Base-by-base conservation (phyloP, 2,113 vertebrate species). In the Dolichallabes microphthalmus region DNA sequence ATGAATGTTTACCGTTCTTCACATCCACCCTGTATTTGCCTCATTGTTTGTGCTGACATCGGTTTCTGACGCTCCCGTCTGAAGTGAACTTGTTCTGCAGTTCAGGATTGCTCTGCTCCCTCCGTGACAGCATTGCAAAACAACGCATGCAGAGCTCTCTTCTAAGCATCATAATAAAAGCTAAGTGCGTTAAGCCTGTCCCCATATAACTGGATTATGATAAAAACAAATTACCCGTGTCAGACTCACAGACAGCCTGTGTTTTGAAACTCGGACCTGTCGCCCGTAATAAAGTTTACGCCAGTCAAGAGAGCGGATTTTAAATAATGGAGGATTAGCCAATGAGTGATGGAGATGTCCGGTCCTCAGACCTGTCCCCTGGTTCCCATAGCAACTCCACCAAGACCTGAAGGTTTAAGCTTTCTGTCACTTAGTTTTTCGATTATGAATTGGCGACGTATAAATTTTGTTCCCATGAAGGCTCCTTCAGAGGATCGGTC, bases 391-490 rank as follows among this genome's bases (percentile, higher is more conserved):
- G 84, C 82, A 86, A 91, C 86, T 87, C 83, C 83, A 69, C 87
- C 55, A 68, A 82, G 87, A 89, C 85, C 80, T 69, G 84, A 74
- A 90, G 90, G 66, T 90, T 93, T 92, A 80, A 82, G n/a, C 88
- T 87, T 75, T 78, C 52, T 92, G 88, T 91, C 90, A 89, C 87
- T 92, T 89, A 90, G 74, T 79, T 69, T 91, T 90, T 86, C 85
- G 69, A 85, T 87, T 88, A 91, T 85, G 89, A 95, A 91, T 85
- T 88, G 90, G 92, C 93, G 90, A 90, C 89, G 85, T 90, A 90
- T 88, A 90, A 88, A 81, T 93, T 93, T 94, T 92, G 91, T 57
- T 92, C 85, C 83, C 87, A 75, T 89, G 82, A 92, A 92, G 90
- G 55, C 88, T 87, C 66, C 83, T 86, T 81, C 85, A 75, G 80